These are phyloP conservation scores for Oenanthe oenanthe DNA, from an alignment of 2,113 vertebrate genomes.

Conservation along the genomic window DNA sequence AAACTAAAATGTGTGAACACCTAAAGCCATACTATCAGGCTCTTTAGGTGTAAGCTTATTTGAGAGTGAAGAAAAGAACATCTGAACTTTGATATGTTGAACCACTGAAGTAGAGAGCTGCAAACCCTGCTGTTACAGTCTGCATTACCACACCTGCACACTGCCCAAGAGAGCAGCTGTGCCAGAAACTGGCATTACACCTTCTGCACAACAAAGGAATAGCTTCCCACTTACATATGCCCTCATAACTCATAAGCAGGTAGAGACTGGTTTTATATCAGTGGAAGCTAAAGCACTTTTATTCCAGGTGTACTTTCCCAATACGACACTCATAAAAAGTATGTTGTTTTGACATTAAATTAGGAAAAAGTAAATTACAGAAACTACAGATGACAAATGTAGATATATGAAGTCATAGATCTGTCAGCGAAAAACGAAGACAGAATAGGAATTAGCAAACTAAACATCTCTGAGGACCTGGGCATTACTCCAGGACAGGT, in stretches of 20 bases:
- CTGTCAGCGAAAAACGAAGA: background rate
- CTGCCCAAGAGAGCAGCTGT: background rate
- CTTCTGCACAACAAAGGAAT: background rate
- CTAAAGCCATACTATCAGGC: background rate
- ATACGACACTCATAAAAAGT: background rate
- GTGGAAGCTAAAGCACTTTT: background rate
- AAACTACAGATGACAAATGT: background rate
- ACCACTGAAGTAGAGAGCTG: background rate
- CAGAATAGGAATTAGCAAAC: background rate
- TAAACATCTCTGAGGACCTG: background rate
- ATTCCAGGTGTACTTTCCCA: background rate
- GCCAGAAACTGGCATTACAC: background rate
- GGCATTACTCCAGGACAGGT: background rate
- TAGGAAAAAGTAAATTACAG: background rate
- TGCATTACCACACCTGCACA: background rate
- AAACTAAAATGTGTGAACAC: background rate
- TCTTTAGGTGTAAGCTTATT: background rate
- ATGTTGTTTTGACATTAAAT: background rate
- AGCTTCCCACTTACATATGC: background rate
- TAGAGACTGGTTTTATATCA: slow-evolving; percentile 18
- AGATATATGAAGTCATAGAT: background rate
- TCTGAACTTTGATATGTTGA: background rate
- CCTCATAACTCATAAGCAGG: background rate
- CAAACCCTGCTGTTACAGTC: background rate
- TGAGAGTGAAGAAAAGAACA: background rate